Evolutionary conservation across 2,113 vertebrate species (phyloP), one percentile per base, ranked within the genome.

Genomic region (Phalacrocorax carbo): DNA sequence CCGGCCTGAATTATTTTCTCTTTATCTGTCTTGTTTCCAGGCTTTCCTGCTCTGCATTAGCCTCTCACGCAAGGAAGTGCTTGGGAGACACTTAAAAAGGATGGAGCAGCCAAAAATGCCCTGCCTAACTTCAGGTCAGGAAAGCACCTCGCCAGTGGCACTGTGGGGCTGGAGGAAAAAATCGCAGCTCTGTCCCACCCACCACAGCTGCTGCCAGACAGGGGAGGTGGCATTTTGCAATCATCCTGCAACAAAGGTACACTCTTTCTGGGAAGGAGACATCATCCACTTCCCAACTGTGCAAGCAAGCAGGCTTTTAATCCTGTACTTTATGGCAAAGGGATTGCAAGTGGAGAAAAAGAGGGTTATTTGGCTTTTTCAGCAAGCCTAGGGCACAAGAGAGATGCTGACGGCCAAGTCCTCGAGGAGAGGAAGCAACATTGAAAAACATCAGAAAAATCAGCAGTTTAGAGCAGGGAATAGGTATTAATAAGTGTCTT

Each of bases 131-230:
- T 25, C 18, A 42, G 27, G 52, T 71, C 40, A 38, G 30, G 34
- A 72, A 26, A 72, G 49, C 30, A 52, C 40, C 26, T 36, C 14
- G 1, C 17, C 30, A 9, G 29, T 15, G 73, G 40, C 20, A 25
- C 10, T 9, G 9, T 2, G 0, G 9, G 64, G 9, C 23, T 0
- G 0, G 51, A 36, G 15, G 6, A 7, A 78, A 32, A 58, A 30
- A 40, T 19, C 34, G 12, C 49, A 48, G 58, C 22, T 84, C 29
- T 65, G 42, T 29, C 40, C 30, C 58, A 71, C 2, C 8, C 13
- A 17, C n/a, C 29, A 6, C 51, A 64, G 55, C 55, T 55, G 19
- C 38, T 8, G 48, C 42, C 58, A 51, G 60, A 40, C 7, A 19
- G 38, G 0, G 0, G 52, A 71, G 18, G 54, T 26, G 42, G 27